Base-by-base conservation (phyloP, 1,140 invertebrate species). In the Sitobion miscanthi region DNA sequence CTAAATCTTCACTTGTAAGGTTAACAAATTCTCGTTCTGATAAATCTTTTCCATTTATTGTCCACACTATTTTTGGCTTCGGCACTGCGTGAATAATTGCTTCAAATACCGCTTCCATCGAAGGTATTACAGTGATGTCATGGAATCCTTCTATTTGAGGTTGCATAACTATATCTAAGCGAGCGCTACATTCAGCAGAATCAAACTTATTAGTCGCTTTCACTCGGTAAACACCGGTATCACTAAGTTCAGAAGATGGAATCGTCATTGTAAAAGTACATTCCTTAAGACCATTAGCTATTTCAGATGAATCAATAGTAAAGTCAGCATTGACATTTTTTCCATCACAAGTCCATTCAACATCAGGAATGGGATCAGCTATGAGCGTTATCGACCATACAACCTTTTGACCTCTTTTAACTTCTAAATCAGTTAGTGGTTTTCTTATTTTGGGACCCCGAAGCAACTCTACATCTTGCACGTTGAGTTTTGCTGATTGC, bases 211-310 rank as follows among this genome's bases (percentile, higher is more conserved):
- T 98, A 94, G 96, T 96, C 0, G 97, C 96, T 94, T 96, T 96
- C n/a, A 98, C 95, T 3, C 96, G 97, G 95, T 98, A 99, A 87
- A 97, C 96, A 6, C 98, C 98, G 52, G 97, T 97, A 95, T 99
- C 97, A 57, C 96, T 96, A 94, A 97, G 96, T 92, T 96, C 96
- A 94, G 96, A 97, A 94, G 96, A 96, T 6, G 96, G 96, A 91
- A 98, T 96, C 57, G 96, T 96, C 25, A 98, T 94, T 0, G 96
- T 96, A 94, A 96, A 97, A 2, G 96, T 97, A 94, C 97, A 97
- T 95, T 97, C 97, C 93, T 97, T 97, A 8, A 98, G 94, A 7
- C 96, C 97, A 95, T 98, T 96, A 7, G 97, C 96, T 9, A 97
- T 96, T 57, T 97, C 96, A 94, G 97, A 97, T 69, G 95, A 96